Evolutionary conservation across 1,140 invertebrate species (phyloP).

Genomic region (Paracyclopina nana): DNA sequence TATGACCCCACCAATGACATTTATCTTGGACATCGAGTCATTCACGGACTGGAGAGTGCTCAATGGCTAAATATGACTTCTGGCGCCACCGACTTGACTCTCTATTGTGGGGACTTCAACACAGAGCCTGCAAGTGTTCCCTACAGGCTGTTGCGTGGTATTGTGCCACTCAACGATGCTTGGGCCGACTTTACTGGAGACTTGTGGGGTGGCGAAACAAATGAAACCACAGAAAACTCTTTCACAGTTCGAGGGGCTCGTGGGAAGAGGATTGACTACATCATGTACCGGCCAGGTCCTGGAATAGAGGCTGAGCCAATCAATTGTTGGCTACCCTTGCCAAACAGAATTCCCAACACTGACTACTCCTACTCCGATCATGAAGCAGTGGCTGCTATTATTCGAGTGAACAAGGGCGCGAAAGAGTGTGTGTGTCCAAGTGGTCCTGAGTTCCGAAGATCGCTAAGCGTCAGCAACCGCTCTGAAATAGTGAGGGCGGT

Average conservation of each 20-base stretch:
- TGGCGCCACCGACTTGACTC: conserved; percentile 6
- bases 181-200: conserved; percentile 3
- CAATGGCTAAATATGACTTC: conserved; percentile 15
- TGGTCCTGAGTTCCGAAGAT: not conserved
- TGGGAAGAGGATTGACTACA: conserved; percentile 14
- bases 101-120: conserved; percentile 16
- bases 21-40: conserved; percentile 15
- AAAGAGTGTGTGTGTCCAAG: not conserved
- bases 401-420: not conserved
- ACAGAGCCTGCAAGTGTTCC: conserved; percentile 11
- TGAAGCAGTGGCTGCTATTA: conserved; percentile 11
- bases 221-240: conserved; percentile 9
- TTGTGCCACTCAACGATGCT: not conserved
- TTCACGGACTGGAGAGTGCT: conserved; percentile 10
- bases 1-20: conserved; percentile 6
- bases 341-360: not conserved
- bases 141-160: not conserved
- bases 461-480: not conserved
- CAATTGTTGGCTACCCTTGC: not conserved
- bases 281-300: conserved; percentile 2
- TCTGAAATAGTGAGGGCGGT: not conserved
- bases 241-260: conserved; percentile 1
- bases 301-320: not conserved
- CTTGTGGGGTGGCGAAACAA: not conserved
- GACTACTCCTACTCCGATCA: conserved; percentile 11